Evolutionary conservation across 2,113 vertebrate genomes (phyloP).

Genomic region (Trichomycterus rosablanca): DNA sequence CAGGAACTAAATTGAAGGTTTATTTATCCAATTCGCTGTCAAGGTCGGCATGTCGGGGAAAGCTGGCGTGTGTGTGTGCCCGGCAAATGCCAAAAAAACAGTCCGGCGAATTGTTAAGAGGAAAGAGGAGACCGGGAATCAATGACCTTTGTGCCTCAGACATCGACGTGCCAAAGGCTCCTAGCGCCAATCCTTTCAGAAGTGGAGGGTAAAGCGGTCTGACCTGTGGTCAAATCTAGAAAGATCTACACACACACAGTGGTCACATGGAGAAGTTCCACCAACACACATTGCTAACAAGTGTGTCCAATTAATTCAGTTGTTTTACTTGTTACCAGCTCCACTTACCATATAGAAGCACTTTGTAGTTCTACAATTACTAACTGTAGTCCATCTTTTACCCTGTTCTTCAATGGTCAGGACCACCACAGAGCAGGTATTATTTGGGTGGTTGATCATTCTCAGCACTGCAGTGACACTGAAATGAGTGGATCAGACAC

Average conservation of each 20-base stretch:
- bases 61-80: conserved; percentile 91
- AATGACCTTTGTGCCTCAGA: conserved; percentile 95
- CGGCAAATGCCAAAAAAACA: conserved; percentile 99
- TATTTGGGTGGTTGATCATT: too few species aligned
- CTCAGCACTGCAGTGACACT: too few species aligned
- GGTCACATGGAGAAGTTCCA: too few species aligned
- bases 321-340: too few species aligned
- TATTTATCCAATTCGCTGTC: conserved; percentile 99
- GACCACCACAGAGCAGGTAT: too few species aligned
- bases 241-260: conserved; percentile 37
- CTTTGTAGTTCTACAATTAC: too few species aligned
- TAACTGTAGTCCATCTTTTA: too few species aligned
- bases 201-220: conserved; percentile 59
- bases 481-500: too few species aligned
- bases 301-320: too few species aligned
- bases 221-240: conserved; percentile 46
- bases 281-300: too few species aligned
- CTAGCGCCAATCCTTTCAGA: conserved; percentile 79
- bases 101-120: conserved; percentile 91
- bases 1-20: conserved; percentile 98
- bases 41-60: conserved; percentile 94
- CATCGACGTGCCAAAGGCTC: conserved; percentile 87
- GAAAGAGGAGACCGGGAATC: conserved; percentile 76
- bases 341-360: too few species aligned
- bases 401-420: too few species aligned